A percentile compares a stretch with the other conserved stretches of the same genome.
These are phyloP conservation scores for Synodontis membranacea DNA, from an alignment of 2,113 vertebrate species.

Conservation along the genomic window DNA sequence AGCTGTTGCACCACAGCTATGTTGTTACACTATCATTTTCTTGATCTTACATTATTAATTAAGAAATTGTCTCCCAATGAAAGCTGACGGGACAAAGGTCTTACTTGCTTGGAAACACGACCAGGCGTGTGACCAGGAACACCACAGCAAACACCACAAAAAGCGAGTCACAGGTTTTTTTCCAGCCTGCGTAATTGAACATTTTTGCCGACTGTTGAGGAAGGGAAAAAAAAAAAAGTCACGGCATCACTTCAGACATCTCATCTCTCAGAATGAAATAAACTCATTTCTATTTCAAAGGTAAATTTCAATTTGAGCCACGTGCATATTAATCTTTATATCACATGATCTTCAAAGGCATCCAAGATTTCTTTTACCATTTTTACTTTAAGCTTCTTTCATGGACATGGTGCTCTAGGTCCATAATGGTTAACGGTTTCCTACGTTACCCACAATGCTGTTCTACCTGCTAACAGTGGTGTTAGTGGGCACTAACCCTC, in stretches of 20 bases:
- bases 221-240: neutral
- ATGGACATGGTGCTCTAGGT: too few species aligned
- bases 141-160: slow-evolving; percentile 80
- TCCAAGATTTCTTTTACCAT: neutral
- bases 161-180: slow-evolving; percentile 74
- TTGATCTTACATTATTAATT: slow-evolving; percentile 30
- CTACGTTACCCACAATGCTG: neutral
- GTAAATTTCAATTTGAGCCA: neutral
- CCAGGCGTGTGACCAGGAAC: slow-evolving; percentile 80
- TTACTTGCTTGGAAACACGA: slow-evolving; percentile 85
- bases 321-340: neutral
- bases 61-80: neutral
- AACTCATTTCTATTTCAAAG: neutral
- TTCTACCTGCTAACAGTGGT: neutral
- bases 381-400: too few species aligned
- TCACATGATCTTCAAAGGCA: neutral
- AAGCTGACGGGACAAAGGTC: slow-evolving; percentile 36
- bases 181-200: slow-evolving; percentile 87
- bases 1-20: slow-evolving; percentile 12
- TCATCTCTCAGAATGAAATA: neutral
- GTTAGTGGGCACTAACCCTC: neutral
- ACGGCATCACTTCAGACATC: neutral
- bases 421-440: too few species aligned
- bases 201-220: slow-evolving; percentile 81
- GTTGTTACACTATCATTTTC: slow-evolving; percentile 4